phyloP scores from a whole-genome alignment of 2,113 vertebrate genomes.

The Labrus mixtus region DNA sequence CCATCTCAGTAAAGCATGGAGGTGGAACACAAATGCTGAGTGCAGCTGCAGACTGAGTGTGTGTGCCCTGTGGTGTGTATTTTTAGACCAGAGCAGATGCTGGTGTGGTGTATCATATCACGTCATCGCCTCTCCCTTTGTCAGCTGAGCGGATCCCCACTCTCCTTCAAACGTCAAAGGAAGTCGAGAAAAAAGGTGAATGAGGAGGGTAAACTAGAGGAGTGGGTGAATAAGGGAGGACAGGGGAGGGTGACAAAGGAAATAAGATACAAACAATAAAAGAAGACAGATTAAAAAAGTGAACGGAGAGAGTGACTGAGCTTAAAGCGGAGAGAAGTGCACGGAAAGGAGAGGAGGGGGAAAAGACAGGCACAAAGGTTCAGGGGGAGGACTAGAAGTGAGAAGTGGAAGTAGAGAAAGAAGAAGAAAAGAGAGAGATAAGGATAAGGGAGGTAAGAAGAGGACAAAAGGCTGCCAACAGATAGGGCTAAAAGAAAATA shows the following conservation, averaged over 20 bases:
- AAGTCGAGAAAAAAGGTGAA: conserved; percentile 41
- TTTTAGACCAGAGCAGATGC: conserved; percentile 84
- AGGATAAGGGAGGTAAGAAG: neutral
- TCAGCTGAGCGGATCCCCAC: conserved; percentile 79
- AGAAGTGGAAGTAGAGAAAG: conserved; percentile 18
- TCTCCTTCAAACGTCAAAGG: conserved; percentile 73
- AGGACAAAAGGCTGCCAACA: neutral
- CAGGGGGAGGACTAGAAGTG: conserved; percentile 6
- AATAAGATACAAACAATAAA: conserved; percentile 1
- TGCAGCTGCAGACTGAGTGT: conserved; percentile 76
- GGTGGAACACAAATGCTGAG: conserved; percentile 77
- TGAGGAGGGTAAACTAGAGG: conserved; percentile 15
- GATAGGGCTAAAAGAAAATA: neutral
- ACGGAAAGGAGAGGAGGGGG: conserved; percentile 10
- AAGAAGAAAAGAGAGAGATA: neutral
- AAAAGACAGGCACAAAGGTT: neutral
- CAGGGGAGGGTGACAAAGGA: conserved; percentile 2
- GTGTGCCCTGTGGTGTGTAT: conserved; percentile 78
- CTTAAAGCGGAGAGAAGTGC: neutral
- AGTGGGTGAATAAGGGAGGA: conserved; percentile 19
- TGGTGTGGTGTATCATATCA: conserved; percentile 82
- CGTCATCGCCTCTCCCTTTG: conserved; percentile 73
- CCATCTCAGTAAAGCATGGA: conserved; percentile 67
- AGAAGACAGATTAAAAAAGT: conserved; percentile 1
- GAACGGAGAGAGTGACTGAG: neutral